Base-by-base conservation (phyloP, 1,140 invertebrate species). In the Myzus persicae region DNA sequence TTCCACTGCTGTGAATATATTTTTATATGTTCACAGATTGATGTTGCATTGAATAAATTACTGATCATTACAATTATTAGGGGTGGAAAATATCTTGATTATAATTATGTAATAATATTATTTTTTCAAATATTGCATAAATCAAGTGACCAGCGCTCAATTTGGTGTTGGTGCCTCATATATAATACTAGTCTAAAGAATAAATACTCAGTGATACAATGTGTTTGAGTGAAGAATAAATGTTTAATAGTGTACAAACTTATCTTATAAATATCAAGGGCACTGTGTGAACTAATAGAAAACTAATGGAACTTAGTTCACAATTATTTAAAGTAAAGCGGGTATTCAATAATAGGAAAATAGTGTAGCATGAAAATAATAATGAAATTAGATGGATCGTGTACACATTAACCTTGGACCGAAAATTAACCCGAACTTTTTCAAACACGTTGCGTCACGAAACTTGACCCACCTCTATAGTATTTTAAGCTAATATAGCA, bases 321-420 rank as follows among this genome's bases (percentile, higher is more conserved):
- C n/a, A 40, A 36, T 22, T 46, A 36, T 22, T 46, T 14, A 36
- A 48, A n/a, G n/a, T 76, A 36, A 48, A n/a, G n/a, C 36, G 1
- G 14, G 59, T 76, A 87, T 51, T 51, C 22, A 51, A 24, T 46
- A 36, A 54, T 84, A 51, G 8, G 9, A 54, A 89, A 51, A 89
- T 54, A 89, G 22, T 42, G 22, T 54, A 48, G 46, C 36, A 14
- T 38, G 36, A 38, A 42, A n/a, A 91, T 91, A 76, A 76, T 40
- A 44, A 91, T 81, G 40, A 48, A 51, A 82, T 82, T 51, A 31
- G 36, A 85, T n/a, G 81, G 31, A 48, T 93, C 81, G 91, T 82
- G 76, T 51, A 31, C 40, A 44, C 59, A 76, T 91, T 38, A 38
- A 91, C 76, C 90, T 67, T 67, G 90, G 54, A 24, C 87, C 31